Evolutionary conservation across 2,888 invertebrate genomes (phyloP).

Genomic region (Sipha maydis): DNA sequence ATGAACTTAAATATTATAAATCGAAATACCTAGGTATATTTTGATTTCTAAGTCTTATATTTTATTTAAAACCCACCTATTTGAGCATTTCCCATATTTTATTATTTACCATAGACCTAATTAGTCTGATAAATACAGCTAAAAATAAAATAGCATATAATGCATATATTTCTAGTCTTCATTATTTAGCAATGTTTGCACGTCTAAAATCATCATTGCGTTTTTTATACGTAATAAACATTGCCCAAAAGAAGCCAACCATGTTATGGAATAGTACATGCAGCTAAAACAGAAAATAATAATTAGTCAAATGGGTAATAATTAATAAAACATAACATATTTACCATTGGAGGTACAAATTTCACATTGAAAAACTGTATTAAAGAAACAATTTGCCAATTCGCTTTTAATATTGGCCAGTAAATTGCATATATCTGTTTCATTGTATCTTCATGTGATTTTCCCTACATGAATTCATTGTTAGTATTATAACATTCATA

Average conservation of each 20-base stretch:
- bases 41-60: constrained; percentile 26
- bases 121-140: not conserved
- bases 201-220: constrained; percentile 63
- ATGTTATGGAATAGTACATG: constrained; percentile 79
- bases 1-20: constrained; percentile 11
- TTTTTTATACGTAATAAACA: constrained; percentile 78
- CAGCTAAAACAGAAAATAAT: constrained; percentile 71
- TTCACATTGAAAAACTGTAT: constrained; percentile 80
- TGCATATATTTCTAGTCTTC: not conserved
- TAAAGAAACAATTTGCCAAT: constrained; percentile 81
- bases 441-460: constrained; percentile 74
- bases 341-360: constrained; percentile 82
- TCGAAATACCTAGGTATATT: not conserved
- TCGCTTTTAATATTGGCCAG: constrained; percentile 75
- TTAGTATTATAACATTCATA: not conserved
- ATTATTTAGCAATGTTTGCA: constrained; percentile 46
- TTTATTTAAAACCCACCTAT: constrained; percentile 4
- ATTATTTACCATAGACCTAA: not conserved
- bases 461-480: constrained; percentile 70
- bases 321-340: constrained; percentile 64
- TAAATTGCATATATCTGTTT: constrained; percentile 75
- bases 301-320: constrained; percentile 25
- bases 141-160: not conserved
- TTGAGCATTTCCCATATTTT: constrained; percentile 31
- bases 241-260: constrained; percentile 83